Percentiles rank a stretch among this genome's conserved stretches.
These are phyloP conservation scores for Drosophila baimaii DNA, from an alignment of 1,140 invertebrate species.

Conservation along the genomic window DNA sequence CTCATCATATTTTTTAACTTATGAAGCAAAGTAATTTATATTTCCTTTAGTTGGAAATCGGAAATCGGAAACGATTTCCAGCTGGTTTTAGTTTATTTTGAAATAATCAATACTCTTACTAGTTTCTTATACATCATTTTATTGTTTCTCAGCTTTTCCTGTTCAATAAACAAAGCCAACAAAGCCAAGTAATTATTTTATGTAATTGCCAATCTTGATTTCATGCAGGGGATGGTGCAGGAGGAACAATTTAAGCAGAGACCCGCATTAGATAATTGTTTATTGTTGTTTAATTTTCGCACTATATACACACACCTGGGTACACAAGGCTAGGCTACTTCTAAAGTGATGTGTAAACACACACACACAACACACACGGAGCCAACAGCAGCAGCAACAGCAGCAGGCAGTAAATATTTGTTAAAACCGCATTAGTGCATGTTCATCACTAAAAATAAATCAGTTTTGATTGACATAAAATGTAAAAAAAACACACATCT, in stretches of 20 bases:
- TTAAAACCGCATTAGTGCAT: slow-evolving; percentile 50
- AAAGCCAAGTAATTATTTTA: slow-evolving; percentile 1
- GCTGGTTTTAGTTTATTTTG: not conserved
- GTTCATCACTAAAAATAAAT: slow-evolving; percentile 46
- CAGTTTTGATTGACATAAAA: slow-evolving; percentile 39
- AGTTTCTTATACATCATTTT: slow-evolving; percentile 9
- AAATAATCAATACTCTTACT: slow-evolving; percentile 6
- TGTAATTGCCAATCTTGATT: slow-evolving; percentile 32
- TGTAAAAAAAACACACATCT: slow-evolving; percentile 15
- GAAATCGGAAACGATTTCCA: slow-evolving; percentile 5
- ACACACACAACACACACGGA: not conserved
- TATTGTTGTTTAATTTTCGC: slow-evolving; percentile 37
- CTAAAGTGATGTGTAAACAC: slow-evolving; percentile 33
- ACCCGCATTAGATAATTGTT: slow-evolving; percentile 27
- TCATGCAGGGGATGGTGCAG: not conserved
- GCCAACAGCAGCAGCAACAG: not conserved
- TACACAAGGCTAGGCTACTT: slow-evolving; percentile 16
- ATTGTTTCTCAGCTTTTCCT: slow-evolving; percentile 5
- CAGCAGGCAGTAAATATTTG: slow-evolving; percentile 38
- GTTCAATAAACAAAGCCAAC: slow-evolving; percentile 7
- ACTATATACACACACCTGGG: slow-evolving; percentile 28
- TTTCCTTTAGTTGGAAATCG: not conserved
- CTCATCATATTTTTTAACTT: not conserved
- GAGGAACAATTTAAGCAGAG: slow-evolving; percentile 13
- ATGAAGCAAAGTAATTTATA: slow-evolving; percentile 5